Base-by-base conservation (phyloP, 2,113 vertebrate species). In the Prolemur simus region DNA sequence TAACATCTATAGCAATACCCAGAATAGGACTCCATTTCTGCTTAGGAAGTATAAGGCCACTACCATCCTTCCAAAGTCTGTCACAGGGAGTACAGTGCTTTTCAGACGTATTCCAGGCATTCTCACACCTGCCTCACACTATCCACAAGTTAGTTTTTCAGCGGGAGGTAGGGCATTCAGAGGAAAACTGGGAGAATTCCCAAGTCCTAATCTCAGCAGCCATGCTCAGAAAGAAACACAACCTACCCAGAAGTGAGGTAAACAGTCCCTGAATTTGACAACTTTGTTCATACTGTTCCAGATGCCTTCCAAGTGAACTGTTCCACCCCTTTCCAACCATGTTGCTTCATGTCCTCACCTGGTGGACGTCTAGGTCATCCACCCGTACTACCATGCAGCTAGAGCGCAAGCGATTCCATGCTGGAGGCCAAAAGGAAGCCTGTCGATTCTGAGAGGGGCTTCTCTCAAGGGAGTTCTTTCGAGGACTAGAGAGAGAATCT, bases 331-430 rank as follows among this genome's bases (percentile, higher is more conserved):
- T 78, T 71, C 76, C 54, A 58, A n/a, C 6, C 27, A 52, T 0
- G 25, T 32, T 23, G 0, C 3, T 42, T 74, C 34, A 32, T 60
- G 0, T 49, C 39, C 98, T 97, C 80, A 99, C 99, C 99, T 99
- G 99, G 98, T 99, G 99, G 95, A 99, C 99, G 97, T 99, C 99
- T 97, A 99, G 89, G 97, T 99, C 99, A 82, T 99, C 99, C 95
- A 99, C 99, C 20, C 99, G 97, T 76, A 99, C 94, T 56, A 99
- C 98, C 96, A 99, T 91, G 2, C 99, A 99, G 98, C 99, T 99
- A n/a, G 99, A 99, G 17, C 99, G 99, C 52, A 99, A 99, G 74
- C 99, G 99, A 97, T 98, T 99, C 98, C 99, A 99, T 0, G 99
- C 97, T 0, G 98, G 99, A 47, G 85, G 95, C 37, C 96, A 58